Percentiles rank a stretch among this genome's conserved stretches.
Conservation (phyloP, 2,113 vertebrate genomes). For the Pteruthius melanotis region DNA sequence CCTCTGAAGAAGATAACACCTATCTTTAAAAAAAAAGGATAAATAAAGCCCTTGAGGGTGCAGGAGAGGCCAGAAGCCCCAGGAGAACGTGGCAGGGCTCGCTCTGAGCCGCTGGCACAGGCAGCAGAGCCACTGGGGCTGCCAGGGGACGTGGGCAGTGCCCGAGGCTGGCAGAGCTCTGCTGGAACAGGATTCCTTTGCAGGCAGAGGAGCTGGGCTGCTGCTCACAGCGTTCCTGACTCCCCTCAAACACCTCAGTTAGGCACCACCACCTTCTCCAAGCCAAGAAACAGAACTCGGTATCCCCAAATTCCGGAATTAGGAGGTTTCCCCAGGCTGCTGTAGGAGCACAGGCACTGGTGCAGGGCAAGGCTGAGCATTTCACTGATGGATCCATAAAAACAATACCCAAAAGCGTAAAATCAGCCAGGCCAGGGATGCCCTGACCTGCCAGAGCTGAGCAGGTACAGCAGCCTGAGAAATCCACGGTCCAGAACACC, state of each 20-base stretch:
- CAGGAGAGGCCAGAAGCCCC: not conserved
- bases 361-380: not conserved
- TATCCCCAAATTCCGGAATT: not conserved
- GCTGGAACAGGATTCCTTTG: rapidly evolving
- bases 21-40: not conserved
- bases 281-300: not conserved
- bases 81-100: not conserved
- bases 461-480: not conserved
- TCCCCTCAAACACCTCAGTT: no score
- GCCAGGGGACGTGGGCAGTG: not conserved
- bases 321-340: not conserved
- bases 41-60: not conserved
- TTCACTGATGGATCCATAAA: not conserved
- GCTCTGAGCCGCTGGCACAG: not conserved
- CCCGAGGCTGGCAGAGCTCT: rapidly evolving
- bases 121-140: not conserved
- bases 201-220: not conserved
- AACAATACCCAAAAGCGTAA: not conserved
- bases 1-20: not conserved
- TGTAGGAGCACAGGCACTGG: rapidly evolving
- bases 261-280: not conserved
- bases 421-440: not conserved
- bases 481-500: rapidly evolving
- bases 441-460: not conserved
- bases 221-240: not conserved